phyloP scores from a whole-genome alignment of 2,888 invertebrate species.

The Anagyrus pseudococci region DNA sequence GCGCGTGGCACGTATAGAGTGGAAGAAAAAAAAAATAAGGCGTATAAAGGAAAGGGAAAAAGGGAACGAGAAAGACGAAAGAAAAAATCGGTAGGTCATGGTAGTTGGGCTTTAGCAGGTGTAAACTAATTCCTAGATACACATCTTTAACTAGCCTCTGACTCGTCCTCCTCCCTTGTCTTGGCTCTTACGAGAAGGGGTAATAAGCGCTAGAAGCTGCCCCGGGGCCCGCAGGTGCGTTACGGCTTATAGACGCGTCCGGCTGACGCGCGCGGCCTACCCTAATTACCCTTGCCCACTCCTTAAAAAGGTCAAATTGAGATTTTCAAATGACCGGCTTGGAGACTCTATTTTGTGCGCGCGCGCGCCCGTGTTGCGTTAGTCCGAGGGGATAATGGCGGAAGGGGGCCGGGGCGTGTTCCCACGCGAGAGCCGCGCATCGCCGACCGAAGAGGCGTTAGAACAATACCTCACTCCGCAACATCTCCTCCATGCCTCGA shows the following conservation, averaged over 20 bases:
- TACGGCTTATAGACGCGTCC: too few relatives aligned
- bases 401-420: constrained; percentile 43
- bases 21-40: too few relatives aligned
- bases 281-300: constrained; percentile 20
- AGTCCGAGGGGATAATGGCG: constrained; percentile 46
- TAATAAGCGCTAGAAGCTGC: too few relatives aligned
- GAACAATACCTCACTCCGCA: constrained; percentile 46
- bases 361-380: too few relatives aligned
- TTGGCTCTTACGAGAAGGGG: too few relatives aligned
- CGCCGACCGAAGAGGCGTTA: constrained; percentile 45
- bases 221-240: too few relatives aligned
- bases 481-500: constrained; percentile 17
- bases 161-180: too few relatives aligned
- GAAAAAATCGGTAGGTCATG: constrained; percentile 16
- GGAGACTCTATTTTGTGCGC: too few relatives aligned
- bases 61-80: constrained; percentile 2
- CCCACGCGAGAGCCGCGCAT: constrained; percentile 47
- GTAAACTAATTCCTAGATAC: constrained; percentile 30
- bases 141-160: constrained; percentile 14
- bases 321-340: constrained; percentile 22
- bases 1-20: too few relatives aligned
- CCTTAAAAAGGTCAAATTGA: constrained; percentile 25
- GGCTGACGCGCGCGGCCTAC: too few relatives aligned
- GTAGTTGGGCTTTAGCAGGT: constrained; percentile 23
- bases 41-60: not conserved